Evolutionary conservation across 2,113 vertebrate species (phyloP), one percentile per base, ranked within the genome.

Genomic region (Megalops atlanticus): DNA sequence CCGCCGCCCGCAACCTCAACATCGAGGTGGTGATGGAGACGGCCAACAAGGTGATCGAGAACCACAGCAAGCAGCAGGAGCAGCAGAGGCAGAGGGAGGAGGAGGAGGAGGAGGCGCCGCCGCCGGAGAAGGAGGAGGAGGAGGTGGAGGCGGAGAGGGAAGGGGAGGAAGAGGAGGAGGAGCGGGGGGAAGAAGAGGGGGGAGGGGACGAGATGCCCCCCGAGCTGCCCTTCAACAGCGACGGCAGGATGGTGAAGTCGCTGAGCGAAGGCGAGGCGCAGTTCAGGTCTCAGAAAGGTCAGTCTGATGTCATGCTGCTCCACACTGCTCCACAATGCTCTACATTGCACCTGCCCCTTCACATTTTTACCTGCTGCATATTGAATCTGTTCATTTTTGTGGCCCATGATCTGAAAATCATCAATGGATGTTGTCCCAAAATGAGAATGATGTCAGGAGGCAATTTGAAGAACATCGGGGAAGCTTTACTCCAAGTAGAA

Each of bases 21-120:
- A 96, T 96, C 0, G 96, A 96, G 71, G 98, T 99, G 39, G 98
- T 98, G 84, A 98, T 98, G 97, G 97, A 99, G 92, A 98, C 98
- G 0, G 97, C 98, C 58, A 95, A 96, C 90, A 96, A 96, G 84
- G 98, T 99, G 76, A 96, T 99, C 79, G 95, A 96, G 84, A 95
- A 96, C 93, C 98, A 99, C 90, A 98, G 97, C 90, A 98, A 96
- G 87, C 92, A 94, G 83, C 96, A 96, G 87, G 96, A 95, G 84
- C 92, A 88, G 74, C 91, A 91, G 88, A 90, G 84, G 84, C 92
- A 88, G 73, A 91, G 91, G 88, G 90, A 84, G 79, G 94, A 86
- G 84, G 92, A 95, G 77, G 90, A 89, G 78, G 41, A 70, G 2
- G 4, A 85, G 3, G n/a, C 81, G 5, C 91, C 92, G 40, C 69